phyloP scores from a whole-genome alignment of 1,140 invertebrate genomes.

The Hypothenemus hampei region DNA sequence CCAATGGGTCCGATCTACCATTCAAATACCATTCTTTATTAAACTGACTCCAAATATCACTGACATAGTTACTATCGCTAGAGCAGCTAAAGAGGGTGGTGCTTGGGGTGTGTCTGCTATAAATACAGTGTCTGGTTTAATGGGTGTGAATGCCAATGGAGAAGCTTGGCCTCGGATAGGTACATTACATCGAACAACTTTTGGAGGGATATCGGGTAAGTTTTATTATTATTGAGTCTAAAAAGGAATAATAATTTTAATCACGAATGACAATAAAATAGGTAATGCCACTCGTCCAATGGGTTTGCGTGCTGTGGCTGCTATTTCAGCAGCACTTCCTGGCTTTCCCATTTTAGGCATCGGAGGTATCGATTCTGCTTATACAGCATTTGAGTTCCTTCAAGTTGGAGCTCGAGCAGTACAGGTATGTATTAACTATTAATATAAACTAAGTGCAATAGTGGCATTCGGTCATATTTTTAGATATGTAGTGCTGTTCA shows the following conservation, averaged over 20 bases:
- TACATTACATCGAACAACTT: conserved; percentile 76
- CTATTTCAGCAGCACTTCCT: conserved; percentile 76
- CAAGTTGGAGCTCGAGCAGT: conserved; percentile 85
- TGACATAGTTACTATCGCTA: conserved; percentile 82
- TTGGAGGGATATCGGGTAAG: conserved; percentile 84
- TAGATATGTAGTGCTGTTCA: conserved; percentile 90
- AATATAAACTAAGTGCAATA: neutral
- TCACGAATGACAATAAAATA: neutral
- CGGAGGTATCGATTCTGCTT: conserved; percentile 94
- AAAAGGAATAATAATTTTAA: neutral
- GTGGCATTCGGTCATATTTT: neutral
- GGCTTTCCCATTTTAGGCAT: conserved; percentile 88
- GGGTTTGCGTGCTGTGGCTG: conserved; percentile 82
- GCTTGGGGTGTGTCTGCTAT: conserved; percentile 95
- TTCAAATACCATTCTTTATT: conserved; percentile 95
- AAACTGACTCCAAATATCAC: conserved; percentile 98
- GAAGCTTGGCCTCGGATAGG: conserved; percentile 91
- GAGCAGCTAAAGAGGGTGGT: conserved; percentile 83
- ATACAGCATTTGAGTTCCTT: conserved; percentile 88
- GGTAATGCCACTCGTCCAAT: conserved; percentile 94
- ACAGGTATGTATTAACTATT: conserved; percentile 50
- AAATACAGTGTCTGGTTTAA: conserved; percentile 92
- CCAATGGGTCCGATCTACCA: conserved; percentile 76
- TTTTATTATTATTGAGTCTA: neutral
- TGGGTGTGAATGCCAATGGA: conserved; percentile 76